These are phyloP conservation scores for Nannobrachium achirus DNA, from an alignment of 2,113 vertebrate genomes.

Conservation along the genomic window DNA sequence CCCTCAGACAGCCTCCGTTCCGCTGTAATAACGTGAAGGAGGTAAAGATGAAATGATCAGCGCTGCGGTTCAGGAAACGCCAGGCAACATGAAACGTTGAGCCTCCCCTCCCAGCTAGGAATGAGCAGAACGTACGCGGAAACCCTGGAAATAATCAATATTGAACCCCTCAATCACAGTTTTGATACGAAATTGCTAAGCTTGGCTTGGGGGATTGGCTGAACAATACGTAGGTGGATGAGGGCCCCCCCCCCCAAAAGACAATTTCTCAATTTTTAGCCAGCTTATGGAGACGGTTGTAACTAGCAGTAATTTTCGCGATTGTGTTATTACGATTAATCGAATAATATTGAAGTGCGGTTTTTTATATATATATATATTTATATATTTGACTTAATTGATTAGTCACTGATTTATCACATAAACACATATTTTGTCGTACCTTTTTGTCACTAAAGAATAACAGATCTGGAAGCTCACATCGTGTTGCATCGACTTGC, in stretches of 20 bases:
- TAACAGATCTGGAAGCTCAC: no score
- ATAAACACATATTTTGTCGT: no score
- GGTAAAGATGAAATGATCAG: conserved; percentile 37
- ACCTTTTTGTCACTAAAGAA: no score
- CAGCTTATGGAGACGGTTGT: neutral
- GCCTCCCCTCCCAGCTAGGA: neutral
- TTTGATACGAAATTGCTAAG: neutral
- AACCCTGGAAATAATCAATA: conserved; percentile 18
- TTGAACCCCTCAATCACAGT: conserved; percentile 8
- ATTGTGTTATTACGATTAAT: no score
- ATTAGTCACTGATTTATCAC: no score
- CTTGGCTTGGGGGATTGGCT: conserved; percentile 1
- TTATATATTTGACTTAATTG: no score
- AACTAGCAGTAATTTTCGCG: no score
- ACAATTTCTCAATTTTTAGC: neutral
- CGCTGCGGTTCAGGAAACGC: no score
- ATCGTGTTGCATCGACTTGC: no score
- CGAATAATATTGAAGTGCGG: no score
- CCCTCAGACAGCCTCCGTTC: conserved; percentile 16
- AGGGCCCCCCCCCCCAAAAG: conserved; percentile 3
- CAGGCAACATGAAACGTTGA: conserved; percentile 10
- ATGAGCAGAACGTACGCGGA: neutral
- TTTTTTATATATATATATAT: no score
- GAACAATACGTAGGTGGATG: neutral
- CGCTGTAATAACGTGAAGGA: conserved; percentile 23